Percentiles rank a stretch among this genome's conserved stretches.
Evolutionary conservation across 2,113 vertebrate species (phyloP).

Genomic region (Halichoeres trimaculatus): DNA sequence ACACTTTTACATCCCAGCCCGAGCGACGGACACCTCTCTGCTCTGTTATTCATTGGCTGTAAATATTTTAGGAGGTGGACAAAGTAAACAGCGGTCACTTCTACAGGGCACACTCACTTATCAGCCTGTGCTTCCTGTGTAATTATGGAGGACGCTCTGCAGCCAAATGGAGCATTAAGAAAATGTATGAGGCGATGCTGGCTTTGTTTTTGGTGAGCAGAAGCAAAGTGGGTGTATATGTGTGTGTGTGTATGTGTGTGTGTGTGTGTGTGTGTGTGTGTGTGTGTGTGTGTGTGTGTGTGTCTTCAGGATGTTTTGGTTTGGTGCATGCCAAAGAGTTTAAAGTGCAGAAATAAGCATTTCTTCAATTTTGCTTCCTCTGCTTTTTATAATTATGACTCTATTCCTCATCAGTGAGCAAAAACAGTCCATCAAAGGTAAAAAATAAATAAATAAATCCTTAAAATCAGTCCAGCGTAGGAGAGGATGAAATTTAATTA

Average conservation of each 20-base stretch:
- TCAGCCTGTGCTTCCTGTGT: constrained; percentile 60
- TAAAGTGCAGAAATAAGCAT: no score
- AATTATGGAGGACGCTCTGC: constrained; percentile 53
- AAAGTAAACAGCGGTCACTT: constrained; percentile 66
- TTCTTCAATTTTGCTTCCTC: no score
- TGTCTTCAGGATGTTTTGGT: not conserved
- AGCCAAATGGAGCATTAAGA: constrained; percentile 69
- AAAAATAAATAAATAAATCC: no score
- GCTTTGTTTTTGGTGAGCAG: constrained; percentile 50
- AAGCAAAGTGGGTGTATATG: constrained; percentile 6
- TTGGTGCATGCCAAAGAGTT: not conserved
- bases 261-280: constrained; percentile 15
- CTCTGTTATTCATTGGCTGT: constrained; percentile 67
- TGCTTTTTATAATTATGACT: no score
- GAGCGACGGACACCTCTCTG: constrained; percentile 32
- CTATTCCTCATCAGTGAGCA: no score
- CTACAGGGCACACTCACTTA: constrained; percentile 39
- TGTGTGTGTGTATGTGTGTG: constrained; percentile 14
- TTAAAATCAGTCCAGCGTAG: no score
- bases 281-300: constrained; percentile 17
- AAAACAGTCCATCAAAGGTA: no score
- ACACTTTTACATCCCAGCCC: not conserved
- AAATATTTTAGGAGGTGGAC: constrained; percentile 65
- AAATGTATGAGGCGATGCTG: constrained; percentile 49
- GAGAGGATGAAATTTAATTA: constrained; percentile 2